These are phyloP conservation scores for Rhynchomys soricoides DNA, from an alignment of 2,113 vertebrate genomes.

Conservation along the genomic window DNA sequence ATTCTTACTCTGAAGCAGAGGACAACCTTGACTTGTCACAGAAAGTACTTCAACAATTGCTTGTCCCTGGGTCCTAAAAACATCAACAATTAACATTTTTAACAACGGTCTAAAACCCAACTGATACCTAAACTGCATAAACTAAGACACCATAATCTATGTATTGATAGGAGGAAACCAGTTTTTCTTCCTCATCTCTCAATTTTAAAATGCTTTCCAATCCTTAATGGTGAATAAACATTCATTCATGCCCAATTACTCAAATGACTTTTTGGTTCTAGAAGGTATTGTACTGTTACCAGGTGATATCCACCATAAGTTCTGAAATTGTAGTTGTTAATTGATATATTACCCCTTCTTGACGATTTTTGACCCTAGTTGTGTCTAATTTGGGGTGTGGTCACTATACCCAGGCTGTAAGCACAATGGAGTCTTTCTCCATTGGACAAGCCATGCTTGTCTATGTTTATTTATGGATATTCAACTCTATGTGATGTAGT, in stretches of 20 bases:
- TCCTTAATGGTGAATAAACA: background rate
- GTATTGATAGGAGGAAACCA: background rate
- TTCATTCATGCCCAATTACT: background rate
- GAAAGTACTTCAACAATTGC: background rate
- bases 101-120: background rate
- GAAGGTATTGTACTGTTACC: background rate
- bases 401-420: background rate
- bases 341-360: background rate
- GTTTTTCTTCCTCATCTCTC: background rate
- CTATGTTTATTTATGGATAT: background rate
- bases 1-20: background rate
- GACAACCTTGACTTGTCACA: background rate
- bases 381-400: background rate
- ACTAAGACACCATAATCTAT: background rate
- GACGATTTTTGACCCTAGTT: background rate
- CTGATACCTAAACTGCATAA: background rate
- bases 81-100: background rate
- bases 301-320: background rate
- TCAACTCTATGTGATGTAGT: background rate
- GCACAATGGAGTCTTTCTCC: background rate
- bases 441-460: background rate
- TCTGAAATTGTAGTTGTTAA: background rate
- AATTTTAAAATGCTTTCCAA: background rate
- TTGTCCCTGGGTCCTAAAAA: slow-evolving; percentile 16
- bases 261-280: background rate